Conservation (phyloP, 2,113 vertebrate genomes). For the Gorilla gorilla region DNA sequence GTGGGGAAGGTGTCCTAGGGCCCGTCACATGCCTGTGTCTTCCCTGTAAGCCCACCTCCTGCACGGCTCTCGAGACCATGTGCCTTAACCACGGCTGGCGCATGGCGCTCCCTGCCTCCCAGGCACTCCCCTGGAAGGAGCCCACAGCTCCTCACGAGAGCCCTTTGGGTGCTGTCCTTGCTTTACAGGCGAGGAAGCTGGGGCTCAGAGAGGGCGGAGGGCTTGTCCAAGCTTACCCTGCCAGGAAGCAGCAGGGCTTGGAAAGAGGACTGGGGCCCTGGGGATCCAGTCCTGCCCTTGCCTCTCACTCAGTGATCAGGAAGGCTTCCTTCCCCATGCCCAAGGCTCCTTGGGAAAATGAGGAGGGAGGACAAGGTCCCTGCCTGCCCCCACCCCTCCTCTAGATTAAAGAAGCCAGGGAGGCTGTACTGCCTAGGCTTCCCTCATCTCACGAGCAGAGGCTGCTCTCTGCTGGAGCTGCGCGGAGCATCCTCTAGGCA, state of each 20-base stretch:
- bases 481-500: not conserved
- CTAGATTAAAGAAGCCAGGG: not conserved
- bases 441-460: not conserved
- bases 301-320: not conserved
- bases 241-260: not conserved
- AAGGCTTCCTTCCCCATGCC: not conserved
- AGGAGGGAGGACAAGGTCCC: not conserved
- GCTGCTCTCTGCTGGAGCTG: not conserved
- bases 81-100: not conserved
- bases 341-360: not conserved
- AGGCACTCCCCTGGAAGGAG: not conserved
- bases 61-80: rapidly evolving
- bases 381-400: too few species aligned
- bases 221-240: not conserved
- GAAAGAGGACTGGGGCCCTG: not conserved
- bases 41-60: not conserved
- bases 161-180: not conserved
- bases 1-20: not conserved
- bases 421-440: not conserved
- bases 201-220: not conserved
- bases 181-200: not conserved
- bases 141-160: not conserved
- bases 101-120: not conserved
- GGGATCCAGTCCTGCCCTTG: not conserved
- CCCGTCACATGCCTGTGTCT: rapidly evolving